Evolutionary conservation across 2,797 vertebrate genomes (phyloP).

Genomic region (Spondyliosoma cantharus): DNA sequence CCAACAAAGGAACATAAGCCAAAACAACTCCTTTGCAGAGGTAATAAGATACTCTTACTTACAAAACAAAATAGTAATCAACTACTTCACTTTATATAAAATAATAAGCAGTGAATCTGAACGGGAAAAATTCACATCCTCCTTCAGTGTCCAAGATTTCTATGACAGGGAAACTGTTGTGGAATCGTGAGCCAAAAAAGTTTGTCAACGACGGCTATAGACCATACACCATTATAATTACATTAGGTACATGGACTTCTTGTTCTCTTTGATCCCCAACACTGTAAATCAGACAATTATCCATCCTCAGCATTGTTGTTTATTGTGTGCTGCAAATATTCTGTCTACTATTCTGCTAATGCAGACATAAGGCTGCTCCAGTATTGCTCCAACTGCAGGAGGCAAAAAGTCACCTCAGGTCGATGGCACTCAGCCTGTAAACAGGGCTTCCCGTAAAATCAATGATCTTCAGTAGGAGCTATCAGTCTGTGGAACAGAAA

Average conservation of each 20-base stretch:
- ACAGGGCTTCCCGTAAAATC: constrained; percentile 99
- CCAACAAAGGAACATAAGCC: no score
- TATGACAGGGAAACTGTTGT: constrained; percentile 5
- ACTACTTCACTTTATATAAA: constrained; percentile 4
- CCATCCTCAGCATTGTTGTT: constrained; percentile 57
- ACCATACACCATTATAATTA: constrained; percentile 24
- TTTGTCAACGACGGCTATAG: constrained; percentile 8
- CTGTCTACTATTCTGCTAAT: constrained; percentile 85
- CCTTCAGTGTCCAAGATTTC: background rate
- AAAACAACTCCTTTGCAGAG: no score
- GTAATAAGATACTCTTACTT: background rate
- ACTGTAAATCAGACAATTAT: constrained; percentile 65
- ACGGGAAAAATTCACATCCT: background rate
- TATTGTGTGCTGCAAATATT: constrained; percentile 67
- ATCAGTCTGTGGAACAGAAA: constrained; percentile 91
- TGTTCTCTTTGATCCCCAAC: constrained; percentile 44
- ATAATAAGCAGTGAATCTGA: background rate
- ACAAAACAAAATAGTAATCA: background rate
- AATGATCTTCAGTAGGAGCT: constrained; percentile 98
- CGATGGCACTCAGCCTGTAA: constrained; percentile 99
- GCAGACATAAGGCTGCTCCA: constrained; percentile 84
- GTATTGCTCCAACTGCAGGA: constrained; percentile 91
- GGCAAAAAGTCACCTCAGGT: constrained; percentile 99
- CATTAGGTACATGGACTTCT: constrained; percentile 32
- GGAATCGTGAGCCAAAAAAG: constrained; percentile 8